phyloP scores from a whole-genome alignment of 2,888 invertebrate genomes.

The Agrilus mali region DNA sequence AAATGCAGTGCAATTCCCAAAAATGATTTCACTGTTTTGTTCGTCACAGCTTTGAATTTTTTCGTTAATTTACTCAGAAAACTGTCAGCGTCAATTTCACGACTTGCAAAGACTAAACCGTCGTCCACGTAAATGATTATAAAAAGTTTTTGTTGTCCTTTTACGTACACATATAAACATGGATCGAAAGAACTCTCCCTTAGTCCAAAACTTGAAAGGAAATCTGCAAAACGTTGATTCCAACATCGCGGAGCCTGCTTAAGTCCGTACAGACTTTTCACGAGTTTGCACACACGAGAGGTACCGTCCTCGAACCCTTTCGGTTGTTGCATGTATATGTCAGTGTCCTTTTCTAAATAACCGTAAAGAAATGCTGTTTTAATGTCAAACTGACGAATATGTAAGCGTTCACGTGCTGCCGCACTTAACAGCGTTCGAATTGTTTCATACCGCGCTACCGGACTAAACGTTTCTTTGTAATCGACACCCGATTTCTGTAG shows the following conservation, averaged over 20 bases:
- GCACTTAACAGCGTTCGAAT: too few species aligned
- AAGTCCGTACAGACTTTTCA: neutral
- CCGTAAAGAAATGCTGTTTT: constrained; percentile 1
- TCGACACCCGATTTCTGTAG: too few species aligned
- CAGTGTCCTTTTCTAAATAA: neutral
- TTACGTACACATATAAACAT: neutral
- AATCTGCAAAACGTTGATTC: neutral
- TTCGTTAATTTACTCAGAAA: too few species aligned
- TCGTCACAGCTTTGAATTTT: too few species aligned
- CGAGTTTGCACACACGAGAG: neutral
- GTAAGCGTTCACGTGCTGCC: too few species aligned
- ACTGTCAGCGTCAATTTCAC: too few species aligned
- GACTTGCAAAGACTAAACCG: constrained; percentile 18
- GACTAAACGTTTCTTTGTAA: too few species aligned
- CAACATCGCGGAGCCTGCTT: constrained; percentile 1
- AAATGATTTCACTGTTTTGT: too few species aligned
- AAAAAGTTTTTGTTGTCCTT: neutral
- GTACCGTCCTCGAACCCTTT: neutral
- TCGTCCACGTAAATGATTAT: neutral
- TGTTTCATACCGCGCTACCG: too few species aligned
- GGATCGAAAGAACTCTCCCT: neutral
- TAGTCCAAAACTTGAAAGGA: neutral
- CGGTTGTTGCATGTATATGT: neutral
- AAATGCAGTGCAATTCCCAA: too few species aligned
- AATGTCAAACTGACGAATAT: neutral